These are phyloP conservation scores for Pholis gunnellus DNA, from an alignment of 2,113 vertebrate species.

Conservation along the genomic window DNA sequence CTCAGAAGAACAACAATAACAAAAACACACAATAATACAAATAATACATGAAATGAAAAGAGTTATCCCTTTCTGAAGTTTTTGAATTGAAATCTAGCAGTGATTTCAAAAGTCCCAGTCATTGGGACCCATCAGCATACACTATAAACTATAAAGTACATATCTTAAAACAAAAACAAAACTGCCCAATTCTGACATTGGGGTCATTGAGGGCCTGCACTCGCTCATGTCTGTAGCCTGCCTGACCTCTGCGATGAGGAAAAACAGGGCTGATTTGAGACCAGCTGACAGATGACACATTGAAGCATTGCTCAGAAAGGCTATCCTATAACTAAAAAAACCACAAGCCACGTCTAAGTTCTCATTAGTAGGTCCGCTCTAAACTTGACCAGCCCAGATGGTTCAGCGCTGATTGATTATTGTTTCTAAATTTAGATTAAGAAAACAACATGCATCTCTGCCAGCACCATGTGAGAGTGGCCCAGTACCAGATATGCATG, in stretches of 20 bases:
- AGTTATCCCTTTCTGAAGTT: not conserved
- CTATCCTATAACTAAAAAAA: constrained; percentile 2
- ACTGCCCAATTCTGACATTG: not conserved
- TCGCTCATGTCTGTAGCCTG: not conserved
- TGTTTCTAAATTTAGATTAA: constrained; percentile 31
- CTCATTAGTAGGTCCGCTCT: not conserved
- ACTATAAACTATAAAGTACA: not conserved
- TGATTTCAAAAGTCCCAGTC: not conserved
- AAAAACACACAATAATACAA: not conserved
- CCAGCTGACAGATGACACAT: constrained; percentile 25
- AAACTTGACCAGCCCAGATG: constrained; percentile 21
- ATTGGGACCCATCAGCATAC: not conserved
- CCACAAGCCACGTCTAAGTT: constrained; percentile 9
- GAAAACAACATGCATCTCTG: constrained; percentile 12
- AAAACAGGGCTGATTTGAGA: constrained; percentile 3
- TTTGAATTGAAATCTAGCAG: not conserved
- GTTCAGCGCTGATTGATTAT: constrained; percentile 33
- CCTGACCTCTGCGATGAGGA: not conserved
- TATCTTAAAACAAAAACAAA: not conserved
- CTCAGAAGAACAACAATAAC: not conserved
- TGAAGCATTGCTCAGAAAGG: constrained; percentile 8
- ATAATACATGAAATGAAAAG: not conserved
- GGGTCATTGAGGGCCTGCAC: not conserved
- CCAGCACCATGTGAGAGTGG: constrained; percentile 4
- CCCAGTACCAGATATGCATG: not conserved